Percentiles rank a stretch among this genome's conserved stretches.
These are phyloP conservation scores for Natator depressus DNA, from an alignment of 2,113 vertebrate genomes.

Conservation along the genomic window DNA sequence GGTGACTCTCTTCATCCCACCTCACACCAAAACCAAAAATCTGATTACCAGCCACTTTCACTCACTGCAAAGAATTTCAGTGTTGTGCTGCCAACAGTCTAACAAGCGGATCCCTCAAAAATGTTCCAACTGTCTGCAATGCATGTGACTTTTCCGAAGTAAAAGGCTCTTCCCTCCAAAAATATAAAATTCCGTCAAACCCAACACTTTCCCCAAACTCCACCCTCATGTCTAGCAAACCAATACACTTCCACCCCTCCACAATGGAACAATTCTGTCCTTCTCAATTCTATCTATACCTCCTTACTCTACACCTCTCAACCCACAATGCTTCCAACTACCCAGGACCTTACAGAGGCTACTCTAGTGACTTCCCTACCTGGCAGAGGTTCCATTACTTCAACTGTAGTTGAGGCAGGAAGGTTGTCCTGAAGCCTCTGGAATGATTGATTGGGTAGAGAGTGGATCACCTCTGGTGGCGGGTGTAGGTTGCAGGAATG, in stretches of 20 bases:
- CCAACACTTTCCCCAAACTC: neutral
- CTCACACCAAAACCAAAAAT: neutral
- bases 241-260: neutral
- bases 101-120: neutral
- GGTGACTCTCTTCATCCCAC: neutral
- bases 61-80: neutral
- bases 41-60: neutral
- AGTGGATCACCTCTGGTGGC: neutral
- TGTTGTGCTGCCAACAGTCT: neutral
- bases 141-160: neutral
- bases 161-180: neutral
- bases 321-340: too few relatives aligned
- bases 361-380: neutral
- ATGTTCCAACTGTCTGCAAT: neutral
- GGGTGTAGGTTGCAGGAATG: neutral
- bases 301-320: neutral
- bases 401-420: neutral
- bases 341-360: neutral
- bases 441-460: neutral
- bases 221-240: neutral
- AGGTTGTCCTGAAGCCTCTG: neutral
- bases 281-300: neutral
- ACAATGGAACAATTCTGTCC: neutral
- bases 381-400: neutral
- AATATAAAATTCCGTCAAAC: neutral